A percentile compares a stretch with the other conserved stretches of the same genome.
Conservation (phyloP, 1,140 invertebrate genomes). For the Harpegnathos saltator region DNA sequence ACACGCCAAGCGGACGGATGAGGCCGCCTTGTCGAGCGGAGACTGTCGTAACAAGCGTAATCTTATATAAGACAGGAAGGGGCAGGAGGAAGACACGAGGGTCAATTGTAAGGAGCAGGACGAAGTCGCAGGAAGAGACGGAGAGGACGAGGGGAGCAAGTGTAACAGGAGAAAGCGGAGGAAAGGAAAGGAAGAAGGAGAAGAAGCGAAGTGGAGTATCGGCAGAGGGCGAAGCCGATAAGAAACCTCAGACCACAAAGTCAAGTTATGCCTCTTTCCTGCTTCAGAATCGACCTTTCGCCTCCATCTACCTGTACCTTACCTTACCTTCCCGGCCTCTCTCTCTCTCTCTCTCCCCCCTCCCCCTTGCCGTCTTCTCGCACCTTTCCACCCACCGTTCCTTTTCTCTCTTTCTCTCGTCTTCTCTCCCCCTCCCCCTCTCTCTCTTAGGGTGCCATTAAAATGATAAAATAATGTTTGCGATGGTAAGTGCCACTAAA, state of each 20-base stretch:
- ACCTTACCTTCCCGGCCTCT: background rate
- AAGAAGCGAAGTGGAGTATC: conserved; percentile 33
- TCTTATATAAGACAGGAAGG: conserved; percentile 80
- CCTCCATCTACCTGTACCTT: conserved; percentile 52
- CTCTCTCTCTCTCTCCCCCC: no score
- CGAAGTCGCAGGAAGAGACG: conserved; percentile 47
- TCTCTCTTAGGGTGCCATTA: conserved; percentile 77
- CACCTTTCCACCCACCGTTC: background rate
- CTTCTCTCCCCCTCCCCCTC: background rate
- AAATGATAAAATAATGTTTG: conserved; percentile 86
- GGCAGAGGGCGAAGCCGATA: conserved; percentile 52
- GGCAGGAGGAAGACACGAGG: conserved; percentile 62
- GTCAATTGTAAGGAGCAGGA: conserved; percentile 78
- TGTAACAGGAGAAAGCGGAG: conserved; percentile 69
- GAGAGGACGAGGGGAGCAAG: conserved; percentile 78
- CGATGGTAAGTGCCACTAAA: conserved; percentile 83
- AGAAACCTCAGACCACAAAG: conserved; percentile 73
- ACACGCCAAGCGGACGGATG: conserved; percentile 74
- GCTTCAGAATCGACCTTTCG: conserved; percentile 59
- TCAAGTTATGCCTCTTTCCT: conserved; percentile 74
- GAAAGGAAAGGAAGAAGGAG: background rate
- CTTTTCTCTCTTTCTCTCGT: conserved; percentile 22
- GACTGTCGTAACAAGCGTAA: conserved; percentile 84
- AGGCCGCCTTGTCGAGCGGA: conserved; percentile 73
- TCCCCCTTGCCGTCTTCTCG: no score